These are phyloP conservation scores for Bellardia bayeri DNA, from an alignment of 2,888 invertebrate genomes.

Conservation along the genomic window DNA sequence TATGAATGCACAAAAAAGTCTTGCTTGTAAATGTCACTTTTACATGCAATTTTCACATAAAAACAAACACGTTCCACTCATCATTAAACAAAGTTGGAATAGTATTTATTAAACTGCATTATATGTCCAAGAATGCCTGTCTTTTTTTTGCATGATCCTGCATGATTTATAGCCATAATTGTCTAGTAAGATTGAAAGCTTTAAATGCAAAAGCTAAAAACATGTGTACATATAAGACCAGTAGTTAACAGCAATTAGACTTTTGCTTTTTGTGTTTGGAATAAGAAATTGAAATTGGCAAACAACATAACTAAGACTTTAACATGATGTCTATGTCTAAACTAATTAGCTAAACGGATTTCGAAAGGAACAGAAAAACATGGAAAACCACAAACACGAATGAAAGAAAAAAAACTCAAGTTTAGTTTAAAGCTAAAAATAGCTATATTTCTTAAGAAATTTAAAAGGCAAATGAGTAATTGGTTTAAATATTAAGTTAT, in stretches of 20 bases:
- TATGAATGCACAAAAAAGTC: neutral
- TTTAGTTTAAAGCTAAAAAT: neutral
- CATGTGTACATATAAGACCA: neutral
- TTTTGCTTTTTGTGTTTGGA: slow-evolving; percentile 45
- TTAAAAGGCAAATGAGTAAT: too few species aligned
- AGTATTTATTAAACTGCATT: slow-evolving; percentile 14
- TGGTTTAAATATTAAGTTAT: too few species aligned
- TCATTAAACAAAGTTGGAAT: neutral
- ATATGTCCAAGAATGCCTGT: slow-evolving; percentile 49
- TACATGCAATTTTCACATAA: slow-evolving; percentile 62
- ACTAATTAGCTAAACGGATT: slow-evolving; percentile 70
- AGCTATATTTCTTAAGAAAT: too few species aligned
- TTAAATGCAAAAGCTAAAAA: slow-evolving; percentile 26
- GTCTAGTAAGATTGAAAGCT: neutral
- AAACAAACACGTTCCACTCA: neutral
- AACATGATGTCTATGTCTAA: slow-evolving; percentile 40
- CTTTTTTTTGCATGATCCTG: slow-evolving; percentile 9
- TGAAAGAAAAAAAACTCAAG: too few species aligned
- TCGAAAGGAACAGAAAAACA: neutral
- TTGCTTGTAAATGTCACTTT: slow-evolving; percentile 51
- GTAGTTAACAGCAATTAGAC: slow-evolving; percentile 64
- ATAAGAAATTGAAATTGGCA: slow-evolving; percentile 29
- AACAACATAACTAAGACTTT: slow-evolving; percentile 11
- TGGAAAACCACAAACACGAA: neutral
- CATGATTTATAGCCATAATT: neutral